Conservation (phyloP, 2,888 invertebrate species). For the Coleophora flavipennella region DNA sequence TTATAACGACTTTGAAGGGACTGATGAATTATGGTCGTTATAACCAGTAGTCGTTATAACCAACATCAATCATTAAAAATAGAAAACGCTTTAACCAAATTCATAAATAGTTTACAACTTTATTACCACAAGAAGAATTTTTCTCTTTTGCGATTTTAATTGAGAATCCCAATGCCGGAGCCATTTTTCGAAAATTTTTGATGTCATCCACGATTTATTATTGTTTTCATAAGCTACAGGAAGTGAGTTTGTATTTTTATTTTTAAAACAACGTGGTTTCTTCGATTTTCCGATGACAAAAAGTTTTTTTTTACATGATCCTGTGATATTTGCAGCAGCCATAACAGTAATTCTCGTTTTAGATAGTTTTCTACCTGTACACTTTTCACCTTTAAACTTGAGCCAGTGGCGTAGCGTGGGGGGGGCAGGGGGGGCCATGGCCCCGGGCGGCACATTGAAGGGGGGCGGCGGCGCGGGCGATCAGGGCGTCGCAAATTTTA, state of each 20-base stretch:
- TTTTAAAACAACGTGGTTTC: constrained; percentile 29
- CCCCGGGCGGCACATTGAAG: too few relatives aligned
- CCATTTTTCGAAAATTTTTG: constrained; percentile 18
- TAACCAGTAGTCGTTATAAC: too few relatives aligned
- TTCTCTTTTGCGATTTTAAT: constrained; percentile 16
- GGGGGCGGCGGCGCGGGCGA: too few relatives aligned
- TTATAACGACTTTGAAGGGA: too few relatives aligned
- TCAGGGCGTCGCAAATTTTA: too few relatives aligned
- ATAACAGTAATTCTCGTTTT: constrained; percentile 28
- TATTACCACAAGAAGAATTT: constrained; percentile 21
- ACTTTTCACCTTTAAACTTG: constrained; percentile 23
- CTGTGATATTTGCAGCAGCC: constrained; percentile 27
- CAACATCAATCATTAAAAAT: too few relatives aligned
- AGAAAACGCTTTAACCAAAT: too few relatives aligned
- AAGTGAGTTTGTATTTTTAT: constrained; percentile 12
- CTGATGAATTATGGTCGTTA: too few relatives aligned
- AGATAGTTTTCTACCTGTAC: constrained; percentile 30
- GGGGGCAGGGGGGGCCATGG: too few relatives aligned
- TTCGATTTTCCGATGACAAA: constrained; percentile 27
- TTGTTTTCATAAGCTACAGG: constrained; percentile 26
- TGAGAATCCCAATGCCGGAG: constrained; percentile 21
- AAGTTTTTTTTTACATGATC: constrained; percentile 28
- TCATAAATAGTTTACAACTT: constrained; percentile 13
- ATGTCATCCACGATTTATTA: constrained; percentile 35
- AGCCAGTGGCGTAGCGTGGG: too few relatives aligned